These are phyloP conservation scores for Zaprionus ornatus DNA, from an alignment of 1,140 invertebrate genomes.

Conservation along the genomic window DNA sequence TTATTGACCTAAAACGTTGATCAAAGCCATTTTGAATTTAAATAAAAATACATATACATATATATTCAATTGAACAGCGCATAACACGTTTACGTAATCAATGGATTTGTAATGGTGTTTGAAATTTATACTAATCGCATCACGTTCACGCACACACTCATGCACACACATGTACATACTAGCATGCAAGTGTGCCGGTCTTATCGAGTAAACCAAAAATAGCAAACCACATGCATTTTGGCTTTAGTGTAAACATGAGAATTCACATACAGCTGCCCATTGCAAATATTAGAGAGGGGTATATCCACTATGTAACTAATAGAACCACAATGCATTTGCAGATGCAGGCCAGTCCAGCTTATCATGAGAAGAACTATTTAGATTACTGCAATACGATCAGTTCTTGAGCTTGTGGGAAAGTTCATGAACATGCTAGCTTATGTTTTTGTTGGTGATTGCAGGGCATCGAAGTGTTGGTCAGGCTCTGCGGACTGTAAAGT, in stretches of 20 bases:
- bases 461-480: not conserved
- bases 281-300: not conserved
- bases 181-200: not conserved
- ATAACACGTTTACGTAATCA: constrained; percentile 21
- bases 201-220: constrained; percentile 16
- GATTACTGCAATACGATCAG: too few species aligned
- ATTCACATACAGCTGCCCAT: constrained; percentile 18
- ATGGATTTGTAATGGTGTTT: constrained; percentile 27
- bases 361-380: too few species aligned
- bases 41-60: not conserved
- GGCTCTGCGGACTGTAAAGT: not conserved
- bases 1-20: constrained; percentile 15
- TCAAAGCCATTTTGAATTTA: constrained; percentile 2
- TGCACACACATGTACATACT: constrained; percentile 6
- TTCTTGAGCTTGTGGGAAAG: too few species aligned
- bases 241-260: constrained; percentile 61
- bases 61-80: constrained; percentile 10
- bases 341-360: too few species aligned
- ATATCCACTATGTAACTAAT: not conserved
- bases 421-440: too few species aligned
- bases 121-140: constrained; percentile 59
- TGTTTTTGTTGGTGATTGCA: not conserved
- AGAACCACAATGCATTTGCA: too few species aligned
- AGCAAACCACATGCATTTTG: constrained; percentile 44
- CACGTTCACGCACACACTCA: constrained; percentile 16